phyloP scores from a whole-genome alignment of 2,888 invertebrate genomes.

The Alviniconcha strummeri region DNA sequence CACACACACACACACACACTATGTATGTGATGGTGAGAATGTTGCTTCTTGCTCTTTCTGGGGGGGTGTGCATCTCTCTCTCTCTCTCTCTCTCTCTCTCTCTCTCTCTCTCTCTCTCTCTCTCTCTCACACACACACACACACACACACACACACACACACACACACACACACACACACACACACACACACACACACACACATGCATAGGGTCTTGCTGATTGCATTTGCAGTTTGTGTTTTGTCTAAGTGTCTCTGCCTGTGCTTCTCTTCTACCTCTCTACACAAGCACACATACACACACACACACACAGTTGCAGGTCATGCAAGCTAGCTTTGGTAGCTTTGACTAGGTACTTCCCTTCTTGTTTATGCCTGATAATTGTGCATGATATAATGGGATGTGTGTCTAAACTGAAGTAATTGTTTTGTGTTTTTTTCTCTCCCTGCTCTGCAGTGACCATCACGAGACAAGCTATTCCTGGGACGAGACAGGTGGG shows the following conservation, averaged over 20 bases:
- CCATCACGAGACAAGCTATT: slow-evolving; percentile 36
- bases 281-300: too few species aligned
- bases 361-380: not conserved
- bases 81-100: too few species aligned
- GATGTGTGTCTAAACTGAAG: not conserved
- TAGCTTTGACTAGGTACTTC: not conserved
- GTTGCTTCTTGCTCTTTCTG: not conserved
- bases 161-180: not conserved
- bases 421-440: not conserved
- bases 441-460: slow-evolving; percentile 24
- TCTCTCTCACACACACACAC: not conserved
- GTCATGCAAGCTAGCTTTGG: too few species aligned
- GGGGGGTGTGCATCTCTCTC: too few species aligned
- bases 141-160: not conserved
- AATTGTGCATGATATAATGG: not conserved
- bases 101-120: too few species aligned
- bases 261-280: too few species aligned
- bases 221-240: too few species aligned
- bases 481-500: slow-evolving; percentile 46
- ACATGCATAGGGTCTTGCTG: too few species aligned
- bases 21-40: not conserved
- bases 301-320: too few species aligned
- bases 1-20: too few species aligned
- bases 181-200: not conserved
- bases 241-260: too few species aligned